A percentile compares a stretch with the other conserved stretches of the same genome.
These are phyloP conservation scores for Cantharis flavilabris DNA, from an alignment of 2,888 invertebrate species.

Conservation along the genomic window DNA sequence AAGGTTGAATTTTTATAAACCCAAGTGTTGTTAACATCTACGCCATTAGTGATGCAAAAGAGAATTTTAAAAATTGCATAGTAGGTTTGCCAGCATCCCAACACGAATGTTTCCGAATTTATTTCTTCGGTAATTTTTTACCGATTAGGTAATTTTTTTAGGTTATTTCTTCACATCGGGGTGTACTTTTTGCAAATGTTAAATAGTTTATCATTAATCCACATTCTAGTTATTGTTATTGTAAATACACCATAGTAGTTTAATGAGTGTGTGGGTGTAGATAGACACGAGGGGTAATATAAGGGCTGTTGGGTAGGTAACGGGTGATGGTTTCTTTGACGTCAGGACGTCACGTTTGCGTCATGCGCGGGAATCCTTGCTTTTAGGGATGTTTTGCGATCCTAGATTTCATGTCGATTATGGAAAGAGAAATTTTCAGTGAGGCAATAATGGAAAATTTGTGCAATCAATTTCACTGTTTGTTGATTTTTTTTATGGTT, in stretches of 20 bases:
- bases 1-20: slow-evolving; percentile 20
- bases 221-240: not conserved
- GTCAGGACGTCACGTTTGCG: slow-evolving; percentile 41
- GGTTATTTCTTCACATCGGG: not conserved
- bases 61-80: not conserved
- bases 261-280: not conserved
- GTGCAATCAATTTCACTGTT: not conserved
- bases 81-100: not conserved
- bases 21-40: not conserved
- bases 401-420: not conserved
- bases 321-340: slow-evolving; percentile 40
- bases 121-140: not conserved
- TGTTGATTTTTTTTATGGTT: not conserved
- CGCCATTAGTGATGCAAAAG: not conserved
- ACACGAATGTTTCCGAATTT: not conserved
- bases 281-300: slow-evolving; percentile 7
- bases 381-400: slow-evolving; percentile 15
- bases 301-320: slow-evolving; percentile 30
- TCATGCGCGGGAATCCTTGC: slow-evolving; percentile 34
- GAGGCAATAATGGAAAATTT: not conserved
- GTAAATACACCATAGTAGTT: not conserved
- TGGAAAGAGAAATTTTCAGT: not conserved
- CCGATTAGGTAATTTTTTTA: not conserved
- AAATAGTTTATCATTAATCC: not conserved
- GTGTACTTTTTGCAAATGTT: not conserved